Evolutionary conservation across 2,797 vertebrate genomes (phyloP).

Genomic region (Pipistrellus nathusii): DNA sequence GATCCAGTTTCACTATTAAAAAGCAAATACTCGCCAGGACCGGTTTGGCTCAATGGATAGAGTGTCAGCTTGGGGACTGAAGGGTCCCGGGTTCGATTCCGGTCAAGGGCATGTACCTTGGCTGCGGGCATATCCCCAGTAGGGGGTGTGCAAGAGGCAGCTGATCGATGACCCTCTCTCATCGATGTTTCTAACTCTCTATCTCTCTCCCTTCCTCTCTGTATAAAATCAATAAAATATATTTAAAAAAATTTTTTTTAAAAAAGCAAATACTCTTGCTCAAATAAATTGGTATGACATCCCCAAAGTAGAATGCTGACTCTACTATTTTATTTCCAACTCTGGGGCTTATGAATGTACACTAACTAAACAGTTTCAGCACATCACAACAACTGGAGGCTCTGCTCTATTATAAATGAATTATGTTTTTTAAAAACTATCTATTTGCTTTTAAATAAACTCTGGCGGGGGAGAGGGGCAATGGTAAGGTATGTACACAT

Average conservation of each 20-base stretch:
- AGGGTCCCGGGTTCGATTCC: too few relatives aligned
- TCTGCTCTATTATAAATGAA: slow-evolving; percentile 57
- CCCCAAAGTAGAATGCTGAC: slow-evolving; percentile 60
- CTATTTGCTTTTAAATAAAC: slow-evolving; percentile 61
- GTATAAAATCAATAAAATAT: too few relatives aligned
- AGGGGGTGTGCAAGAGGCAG: too few relatives aligned
- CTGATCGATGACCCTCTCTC: too few relatives aligned
- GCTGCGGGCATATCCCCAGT: too few relatives aligned
- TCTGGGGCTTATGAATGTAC: neutral
- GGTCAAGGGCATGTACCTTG: too few relatives aligned
- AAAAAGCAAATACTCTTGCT: slow-evolving; percentile 54
- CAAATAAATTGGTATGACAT: slow-evolving; percentile 50
- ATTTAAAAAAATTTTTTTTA: too few relatives aligned
- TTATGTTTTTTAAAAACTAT: slow-evolving; percentile 31
- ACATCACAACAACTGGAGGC: slow-evolving; percentile 19
- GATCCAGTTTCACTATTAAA: slow-evolving; percentile 37
- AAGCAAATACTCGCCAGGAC: slow-evolving; percentile 54
- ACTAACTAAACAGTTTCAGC: slow-evolving; percentile 53
- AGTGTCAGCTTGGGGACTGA: too few relatives aligned
- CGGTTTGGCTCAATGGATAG: too few relatives aligned
- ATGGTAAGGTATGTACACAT: too few relatives aligned
- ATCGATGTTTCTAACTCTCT: too few relatives aligned
- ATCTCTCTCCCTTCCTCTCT: too few relatives aligned
- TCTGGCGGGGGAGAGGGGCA: neutral
- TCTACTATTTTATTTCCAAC: slow-evolving; percentile 56